These are phyloP conservation scores for Numenius phaeopus DNA, from an alignment of 2,797 vertebrate genomes.

Conservation along the genomic window DNA sequence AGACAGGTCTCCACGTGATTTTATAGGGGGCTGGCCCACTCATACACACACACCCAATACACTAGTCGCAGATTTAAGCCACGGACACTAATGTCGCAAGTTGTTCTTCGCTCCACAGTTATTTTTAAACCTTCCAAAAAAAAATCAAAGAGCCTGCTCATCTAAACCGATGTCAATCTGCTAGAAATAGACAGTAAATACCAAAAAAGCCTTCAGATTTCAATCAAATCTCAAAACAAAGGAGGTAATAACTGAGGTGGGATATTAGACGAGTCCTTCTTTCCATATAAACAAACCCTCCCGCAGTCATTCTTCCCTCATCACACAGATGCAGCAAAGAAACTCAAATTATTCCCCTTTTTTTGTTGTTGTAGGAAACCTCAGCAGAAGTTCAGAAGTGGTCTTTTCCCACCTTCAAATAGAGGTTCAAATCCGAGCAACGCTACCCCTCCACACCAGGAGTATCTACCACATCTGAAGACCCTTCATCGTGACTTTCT, in stretches of 20 bases:
- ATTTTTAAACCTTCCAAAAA: not conserved
- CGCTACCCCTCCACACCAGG: fast-evolving
- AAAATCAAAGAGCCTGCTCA: fast-evolving
- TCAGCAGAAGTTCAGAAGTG: not conserved
- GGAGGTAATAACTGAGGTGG: not conserved
- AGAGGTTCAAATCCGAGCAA: not conserved
- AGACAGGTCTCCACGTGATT: fast-evolving
- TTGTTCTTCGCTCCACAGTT: not conserved
- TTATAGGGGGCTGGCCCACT: not conserved
- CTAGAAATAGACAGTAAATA: not conserved
- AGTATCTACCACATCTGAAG: not conserved
- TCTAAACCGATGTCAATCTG: not conserved
- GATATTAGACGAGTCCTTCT: not conserved
- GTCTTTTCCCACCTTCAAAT: not conserved
- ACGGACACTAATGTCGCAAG: not conserved
- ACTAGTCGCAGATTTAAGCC: too few species aligned
- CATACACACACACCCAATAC: fast-evolving
- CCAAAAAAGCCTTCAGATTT: not conserved
- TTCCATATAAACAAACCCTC: not conserved
- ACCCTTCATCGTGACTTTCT: not conserved
- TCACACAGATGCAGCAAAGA: not conserved
- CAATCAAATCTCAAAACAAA: not conserved
- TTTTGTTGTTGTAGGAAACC: not conserved
- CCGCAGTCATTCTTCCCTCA: not conserved
- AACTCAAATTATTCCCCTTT: not conserved